These are phyloP conservation scores for Drosophila setosimentum DNA, from an alignment of 2,888 invertebrate species.

Conservation along the genomic window DNA sequence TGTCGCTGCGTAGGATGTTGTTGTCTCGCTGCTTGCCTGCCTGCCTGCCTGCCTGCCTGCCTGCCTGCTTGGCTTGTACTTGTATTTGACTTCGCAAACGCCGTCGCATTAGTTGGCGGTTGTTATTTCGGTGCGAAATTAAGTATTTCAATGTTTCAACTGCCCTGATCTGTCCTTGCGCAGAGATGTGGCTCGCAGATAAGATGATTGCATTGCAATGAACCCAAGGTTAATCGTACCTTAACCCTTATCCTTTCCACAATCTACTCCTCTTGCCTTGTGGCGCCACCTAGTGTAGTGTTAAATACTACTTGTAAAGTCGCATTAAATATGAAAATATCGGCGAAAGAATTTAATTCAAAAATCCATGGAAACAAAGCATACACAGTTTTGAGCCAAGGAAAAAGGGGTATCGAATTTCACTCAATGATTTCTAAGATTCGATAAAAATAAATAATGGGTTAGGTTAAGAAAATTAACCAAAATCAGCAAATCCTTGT, in stretches of 20 bases:
- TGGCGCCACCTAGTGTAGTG: constrained; percentile 3
- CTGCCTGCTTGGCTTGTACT: constrained; percentile 5
- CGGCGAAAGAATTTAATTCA: background rate
- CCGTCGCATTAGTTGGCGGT: constrained; percentile 56
- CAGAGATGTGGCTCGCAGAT: constrained; percentile 57
- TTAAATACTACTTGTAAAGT: background rate
- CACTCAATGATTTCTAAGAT: background rate
- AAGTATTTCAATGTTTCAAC: constrained; percentile 70
- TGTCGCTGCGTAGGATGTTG: constrained; percentile 65
- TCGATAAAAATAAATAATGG: background rate
- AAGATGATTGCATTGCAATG: constrained; percentile 59
- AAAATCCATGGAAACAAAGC: background rate
- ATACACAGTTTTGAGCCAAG: too few relatives aligned
- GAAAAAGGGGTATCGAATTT: too few relatives aligned
- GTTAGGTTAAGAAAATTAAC: too few relatives aligned
- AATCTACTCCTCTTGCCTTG: background rate
- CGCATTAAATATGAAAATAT: background rate
- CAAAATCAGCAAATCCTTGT: too few relatives aligned
- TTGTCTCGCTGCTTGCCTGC: constrained; percentile 10
- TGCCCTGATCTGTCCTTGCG: constrained; percentile 61
- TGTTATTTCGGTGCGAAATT: constrained; percentile 48
- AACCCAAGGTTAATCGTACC: constrained; percentile 37
- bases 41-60: constrained; percentile 1
- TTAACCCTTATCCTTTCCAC: constrained; percentile 4
- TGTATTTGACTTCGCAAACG: constrained; percentile 33